Conservation (phyloP, 2,888 invertebrate species). For the Aproaerema taeniolella region DNA sequence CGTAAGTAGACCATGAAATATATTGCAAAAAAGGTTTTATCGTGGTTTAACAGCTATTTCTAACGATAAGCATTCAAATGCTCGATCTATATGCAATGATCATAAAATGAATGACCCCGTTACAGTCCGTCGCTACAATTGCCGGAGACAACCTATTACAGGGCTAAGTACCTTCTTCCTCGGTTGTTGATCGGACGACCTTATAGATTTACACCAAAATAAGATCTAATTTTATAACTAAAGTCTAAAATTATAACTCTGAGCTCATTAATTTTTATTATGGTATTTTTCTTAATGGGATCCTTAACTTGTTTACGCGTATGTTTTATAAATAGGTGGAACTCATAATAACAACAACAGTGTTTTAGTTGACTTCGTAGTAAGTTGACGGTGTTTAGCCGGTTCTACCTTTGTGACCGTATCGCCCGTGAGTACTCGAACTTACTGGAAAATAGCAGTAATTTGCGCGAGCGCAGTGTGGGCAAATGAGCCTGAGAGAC, state of each 20-base stretch:
- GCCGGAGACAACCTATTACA: conserved; percentile 47
- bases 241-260: neutral
- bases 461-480: too few species aligned
- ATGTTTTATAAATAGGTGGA: conserved; percentile 4
- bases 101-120: neutral
- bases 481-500: too few species aligned
- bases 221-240: too few species aligned
- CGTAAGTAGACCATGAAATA: conserved; percentile 6
- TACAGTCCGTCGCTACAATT: conserved; percentile 27
- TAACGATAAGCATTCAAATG: too few species aligned
- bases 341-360: conserved; percentile 6
- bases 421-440: conserved; percentile 1
- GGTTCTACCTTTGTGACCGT: too few species aligned
- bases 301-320: conserved; percentile 7
- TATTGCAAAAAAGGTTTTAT: conserved; percentile 1
- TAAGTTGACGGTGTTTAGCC: too few species aligned
- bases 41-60: too few species aligned
- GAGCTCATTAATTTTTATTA: conserved; percentile 1
- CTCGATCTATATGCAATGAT: too few species aligned
- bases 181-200: conserved; percentile 5
- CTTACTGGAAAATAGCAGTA: conserved; percentile 6
- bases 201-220: too few species aligned
- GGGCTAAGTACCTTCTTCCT: conserved; percentile 43
- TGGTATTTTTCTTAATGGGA: too few species aligned
- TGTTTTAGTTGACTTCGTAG: too few species aligned